A percentile compares a stretch with the other conserved stretches of the same genome.
Conservation (phyloP, 2,797 vertebrate genomes). For the Danio aesculapii region DNA sequence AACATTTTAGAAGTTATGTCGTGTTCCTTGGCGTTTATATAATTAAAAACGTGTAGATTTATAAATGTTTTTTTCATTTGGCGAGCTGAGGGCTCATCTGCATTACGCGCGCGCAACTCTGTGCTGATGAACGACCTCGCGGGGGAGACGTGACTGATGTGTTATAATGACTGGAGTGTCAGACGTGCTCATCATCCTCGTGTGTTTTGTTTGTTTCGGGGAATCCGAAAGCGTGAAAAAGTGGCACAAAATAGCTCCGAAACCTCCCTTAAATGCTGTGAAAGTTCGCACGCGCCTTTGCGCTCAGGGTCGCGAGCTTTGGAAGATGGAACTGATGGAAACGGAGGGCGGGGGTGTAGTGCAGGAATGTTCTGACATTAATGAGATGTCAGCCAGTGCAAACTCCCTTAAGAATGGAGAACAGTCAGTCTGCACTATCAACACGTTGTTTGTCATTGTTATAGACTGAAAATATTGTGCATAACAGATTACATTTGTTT, state of each 20-base stretch:
- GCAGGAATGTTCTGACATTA: constrained; percentile 23
- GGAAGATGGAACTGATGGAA: constrained; percentile 27
- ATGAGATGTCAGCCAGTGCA: constrained; percentile 23
- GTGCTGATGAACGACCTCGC: background rate
- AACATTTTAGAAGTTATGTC: background rate
- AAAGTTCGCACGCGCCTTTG: constrained; percentile 28
- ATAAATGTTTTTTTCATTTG: background rate
- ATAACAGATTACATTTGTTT: too few species aligned
- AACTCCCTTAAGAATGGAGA: background rate
- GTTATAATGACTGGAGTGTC: background rate
- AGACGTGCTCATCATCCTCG: background rate
- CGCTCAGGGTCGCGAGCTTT: constrained; percentile 1
- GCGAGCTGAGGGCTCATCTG: background rate
- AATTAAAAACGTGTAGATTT: background rate
- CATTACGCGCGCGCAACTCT: background rate
- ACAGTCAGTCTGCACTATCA: background rate
- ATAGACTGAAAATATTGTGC: too few species aligned
- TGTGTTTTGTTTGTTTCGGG: constrained; percentile 10
- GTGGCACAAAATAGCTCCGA: background rate
- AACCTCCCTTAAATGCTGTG: constrained; percentile 3
- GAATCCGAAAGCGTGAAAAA: background rate
- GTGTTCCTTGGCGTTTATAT: background rate
- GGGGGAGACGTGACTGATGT: constrained; percentile 5
- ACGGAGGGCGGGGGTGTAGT: background rate
- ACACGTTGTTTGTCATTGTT: background rate